phyloP scores from a whole-genome alignment of 1,140 invertebrate species.

The Aethina tumida region DNA sequence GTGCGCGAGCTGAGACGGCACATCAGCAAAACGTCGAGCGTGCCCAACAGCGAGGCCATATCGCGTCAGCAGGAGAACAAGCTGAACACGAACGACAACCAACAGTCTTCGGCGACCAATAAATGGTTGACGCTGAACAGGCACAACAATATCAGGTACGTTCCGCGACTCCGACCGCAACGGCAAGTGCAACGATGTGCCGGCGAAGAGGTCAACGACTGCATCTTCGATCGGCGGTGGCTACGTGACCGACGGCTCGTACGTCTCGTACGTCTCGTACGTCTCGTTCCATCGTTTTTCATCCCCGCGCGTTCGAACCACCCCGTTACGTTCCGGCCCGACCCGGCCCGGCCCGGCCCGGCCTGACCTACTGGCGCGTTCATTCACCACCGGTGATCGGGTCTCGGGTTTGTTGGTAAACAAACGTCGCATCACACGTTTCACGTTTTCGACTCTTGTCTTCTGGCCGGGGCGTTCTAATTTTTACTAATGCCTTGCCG shows the following conservation, averaged over 20 bases:
- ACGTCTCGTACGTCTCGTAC: conserved; percentile 13
- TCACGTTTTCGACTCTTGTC: too few relatives aligned
- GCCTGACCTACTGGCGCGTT: too few relatives aligned
- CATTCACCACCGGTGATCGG: too few relatives aligned
- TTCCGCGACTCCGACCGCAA: too few relatives aligned
- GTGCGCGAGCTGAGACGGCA: conserved; percentile 33
- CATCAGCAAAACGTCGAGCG: conserved; percentile 45
- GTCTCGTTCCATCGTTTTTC: conserved; percentile 4
- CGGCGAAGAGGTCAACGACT: conserved; percentile 9
- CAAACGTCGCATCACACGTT: too few relatives aligned
- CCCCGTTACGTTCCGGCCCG: too few relatives aligned
- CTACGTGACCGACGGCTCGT: not conserved
- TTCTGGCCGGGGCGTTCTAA: too few relatives aligned
- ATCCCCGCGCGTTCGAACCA: too few relatives aligned
- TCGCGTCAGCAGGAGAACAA: conserved; percentile 34
- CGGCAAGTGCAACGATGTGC: too few relatives aligned
- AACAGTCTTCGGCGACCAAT: conserved; percentile 24
- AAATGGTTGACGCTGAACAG: conserved; percentile 30
- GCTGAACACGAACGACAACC: conserved; percentile 16
- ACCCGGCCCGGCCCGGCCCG: too few relatives aligned
- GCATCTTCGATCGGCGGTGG: conserved; percentile 7
- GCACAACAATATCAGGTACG: conserved; percentile 32
- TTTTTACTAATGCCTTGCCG: too few relatives aligned
- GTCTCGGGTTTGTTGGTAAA: too few relatives aligned
- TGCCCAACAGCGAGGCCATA: conserved; percentile 47